Evolutionary conservation across 1,140 invertebrate species (phyloP).

Genomic region (Drosophila obscura): DNA sequence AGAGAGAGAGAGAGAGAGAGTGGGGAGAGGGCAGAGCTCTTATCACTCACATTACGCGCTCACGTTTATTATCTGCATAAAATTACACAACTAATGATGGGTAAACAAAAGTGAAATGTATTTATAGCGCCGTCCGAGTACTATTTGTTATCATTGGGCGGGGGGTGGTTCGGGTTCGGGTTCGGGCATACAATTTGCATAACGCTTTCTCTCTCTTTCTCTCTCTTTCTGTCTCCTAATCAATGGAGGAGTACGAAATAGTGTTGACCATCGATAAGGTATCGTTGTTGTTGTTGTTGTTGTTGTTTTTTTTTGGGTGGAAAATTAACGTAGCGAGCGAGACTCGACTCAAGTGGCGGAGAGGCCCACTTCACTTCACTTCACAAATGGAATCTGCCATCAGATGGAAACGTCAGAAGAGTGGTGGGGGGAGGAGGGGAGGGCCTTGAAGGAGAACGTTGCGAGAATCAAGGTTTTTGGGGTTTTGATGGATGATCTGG

Average conservation of each 20-base stretch:
- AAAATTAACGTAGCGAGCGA: constrained; percentile 49
- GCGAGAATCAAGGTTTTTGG: neutral
- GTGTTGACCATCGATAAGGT: constrained; percentile 27
- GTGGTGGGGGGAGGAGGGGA: neutral
- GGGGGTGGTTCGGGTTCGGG: too few species aligned
- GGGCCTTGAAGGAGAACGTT: constrained; percentile 29
- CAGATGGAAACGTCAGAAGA: constrained; percentile 12
- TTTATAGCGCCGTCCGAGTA: constrained; percentile 27
- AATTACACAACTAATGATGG: constrained; percentile 57
- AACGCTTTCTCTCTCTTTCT: constrained; percentile 19
- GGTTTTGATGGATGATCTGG: constrained; percentile 1
- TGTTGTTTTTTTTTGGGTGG: constrained; percentile 26
- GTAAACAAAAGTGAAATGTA: constrained; percentile 23
- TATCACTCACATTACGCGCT: neutral
- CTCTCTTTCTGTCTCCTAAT: neutral
- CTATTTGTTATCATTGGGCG: constrained; percentile 39
- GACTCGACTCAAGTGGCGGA: constrained; percentile 35
- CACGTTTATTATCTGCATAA: constrained; percentile 47
- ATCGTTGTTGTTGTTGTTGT: neutral
- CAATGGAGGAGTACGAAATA: too few species aligned
- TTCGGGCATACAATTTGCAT: constrained; percentile 34
- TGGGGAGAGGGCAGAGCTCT: too few species aligned
- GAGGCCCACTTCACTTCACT: constrained; percentile 4
- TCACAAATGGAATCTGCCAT: constrained; percentile 21
- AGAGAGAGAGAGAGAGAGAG: too few species aligned